Evolutionary conservation across 2,888 invertebrate species (phyloP).

Genomic region (Tromatobia lineatoria): DNA sequence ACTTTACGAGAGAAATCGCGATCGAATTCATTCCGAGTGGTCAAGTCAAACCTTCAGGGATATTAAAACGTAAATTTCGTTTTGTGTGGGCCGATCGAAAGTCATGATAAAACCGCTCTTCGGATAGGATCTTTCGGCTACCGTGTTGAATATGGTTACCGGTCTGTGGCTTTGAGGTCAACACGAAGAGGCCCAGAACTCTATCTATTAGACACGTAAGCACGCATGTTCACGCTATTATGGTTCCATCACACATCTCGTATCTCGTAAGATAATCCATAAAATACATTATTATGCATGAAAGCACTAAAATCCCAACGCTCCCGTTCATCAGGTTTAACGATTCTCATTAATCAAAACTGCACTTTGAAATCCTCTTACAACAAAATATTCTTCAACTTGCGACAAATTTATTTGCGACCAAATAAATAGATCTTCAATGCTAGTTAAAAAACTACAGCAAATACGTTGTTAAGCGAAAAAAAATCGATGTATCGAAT

Average conservation of each 20-base stretch:
- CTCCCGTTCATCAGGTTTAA: slow-evolving; percentile 52
- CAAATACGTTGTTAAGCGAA: too few relatives aligned
- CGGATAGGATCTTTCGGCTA: slow-evolving; percentile 68
- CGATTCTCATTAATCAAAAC: slow-evolving; percentile 24
- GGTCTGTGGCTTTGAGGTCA: slow-evolving; percentile 31
- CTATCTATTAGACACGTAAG: slow-evolving; percentile 9
- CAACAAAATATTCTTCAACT: too few relatives aligned
- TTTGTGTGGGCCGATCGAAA: slow-evolving; percentile 67
- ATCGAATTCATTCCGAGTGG: slow-evolving; percentile 1
- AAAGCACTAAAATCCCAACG: slow-evolving; percentile 13
- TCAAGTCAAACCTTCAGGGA: not conserved
- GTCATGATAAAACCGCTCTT: slow-evolving; percentile 61
- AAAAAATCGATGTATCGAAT: too few relatives aligned
- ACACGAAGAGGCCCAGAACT: slow-evolving; percentile 23
- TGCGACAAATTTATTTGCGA: too few relatives aligned
- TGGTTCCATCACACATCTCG: too few relatives aligned
- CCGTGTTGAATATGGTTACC: slow-evolving; percentile 60
- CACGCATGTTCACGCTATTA: not conserved
- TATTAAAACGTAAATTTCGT: slow-evolving; percentile 42
- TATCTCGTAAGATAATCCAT: slow-evolving; percentile 13
- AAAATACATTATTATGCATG: slow-evolving; percentile 32
- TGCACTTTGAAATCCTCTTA: too few relatives aligned
- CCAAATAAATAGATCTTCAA: too few relatives aligned
- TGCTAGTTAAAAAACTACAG: too few relatives aligned
- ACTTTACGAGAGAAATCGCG: slow-evolving; percentile 37